Evolutionary conservation across 35 echinoderm and acorn worm genomes (phyloP).

Genomic region (Ophioderma brevispina): DNA sequence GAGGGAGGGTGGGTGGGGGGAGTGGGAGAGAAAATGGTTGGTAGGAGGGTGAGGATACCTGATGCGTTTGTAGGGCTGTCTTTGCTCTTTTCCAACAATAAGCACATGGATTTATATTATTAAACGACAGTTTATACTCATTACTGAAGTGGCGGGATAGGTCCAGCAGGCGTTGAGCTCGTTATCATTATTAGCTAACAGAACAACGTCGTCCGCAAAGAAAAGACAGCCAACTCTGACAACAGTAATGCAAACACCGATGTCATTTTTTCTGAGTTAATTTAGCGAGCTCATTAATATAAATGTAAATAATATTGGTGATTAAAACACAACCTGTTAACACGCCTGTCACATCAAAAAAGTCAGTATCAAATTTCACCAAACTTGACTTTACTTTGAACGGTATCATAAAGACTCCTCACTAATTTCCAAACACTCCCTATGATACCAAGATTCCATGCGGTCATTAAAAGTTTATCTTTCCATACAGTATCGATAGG

Average conservation of each 20-base stretch:
- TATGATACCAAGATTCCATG: not conserved
- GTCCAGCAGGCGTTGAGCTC: not conserved
- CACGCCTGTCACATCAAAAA: not conserved
- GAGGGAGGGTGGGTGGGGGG: too few species aligned
- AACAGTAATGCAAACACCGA: not conserved
- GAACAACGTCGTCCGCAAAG: not conserved
- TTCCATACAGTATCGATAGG: not conserved
- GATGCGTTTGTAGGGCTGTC: not conserved
- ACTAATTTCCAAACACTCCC: not conserved
- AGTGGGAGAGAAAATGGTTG: too few species aligned
- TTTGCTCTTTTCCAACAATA: not conserved
- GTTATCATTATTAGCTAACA: not conserved
- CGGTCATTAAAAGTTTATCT: not conserved
- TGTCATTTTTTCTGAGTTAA: not conserved
- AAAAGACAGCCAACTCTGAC: not conserved
- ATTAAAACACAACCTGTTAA: not conserved
- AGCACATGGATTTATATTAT: not conserved
- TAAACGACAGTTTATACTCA: not conserved
- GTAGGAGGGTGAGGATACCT: too few species aligned
- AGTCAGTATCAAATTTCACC: not conserved
- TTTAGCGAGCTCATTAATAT: not conserved
- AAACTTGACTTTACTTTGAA: constrained; percentile 10
- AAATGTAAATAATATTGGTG: not conserved
- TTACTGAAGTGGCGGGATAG: not conserved
- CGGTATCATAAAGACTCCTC: not conserved